Base-by-base conservation (phyloP, 2,888 invertebrate species). In the Oscheius onirici region DNA sequence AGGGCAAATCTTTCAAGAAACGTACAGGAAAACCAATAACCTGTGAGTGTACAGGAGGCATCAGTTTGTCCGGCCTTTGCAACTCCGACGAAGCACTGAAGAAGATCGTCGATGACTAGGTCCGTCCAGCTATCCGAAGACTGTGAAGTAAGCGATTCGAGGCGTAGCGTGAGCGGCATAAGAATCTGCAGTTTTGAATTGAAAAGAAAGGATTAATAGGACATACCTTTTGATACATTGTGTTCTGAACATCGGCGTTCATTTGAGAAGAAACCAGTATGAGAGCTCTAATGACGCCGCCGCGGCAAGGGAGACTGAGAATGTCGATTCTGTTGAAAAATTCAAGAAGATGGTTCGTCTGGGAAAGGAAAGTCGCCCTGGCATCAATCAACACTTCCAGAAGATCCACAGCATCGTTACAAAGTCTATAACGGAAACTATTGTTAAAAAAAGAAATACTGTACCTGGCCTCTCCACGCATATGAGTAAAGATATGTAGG, bases 261-360 rank as follows among this genome's bases (percentile, higher is more conserved):
- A 81, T 77, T 20, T 80, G 73, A 0, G 84, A 77, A 8, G 86
- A 86, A 58, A 85, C 82, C 26, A 92, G 89, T 13, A 93, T 92
- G 73, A 94, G 91, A 0, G 92, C 92, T 82, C 91, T 91, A 87
- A 92, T 92, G 26, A 94, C 88, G 63, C 92, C 92, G 69, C 92
- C 90, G 76, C 92, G 28, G 26, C 69, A 65, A 15, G 73, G 69
- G n/a, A 73, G 46, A 17, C 34, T 46, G 2, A 73, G 26, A 1
- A 76, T 24, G 46, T 76, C 76, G 28, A 73, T 44, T 17, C 26
- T 73, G 24, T 57, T 65, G n/a, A 82, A 63, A 17, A 70, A 73
- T 24, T 76, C 68, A 63, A 77, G 80, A 0, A 82, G 72, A 10
- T 76, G 73, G 5, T 76, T 58, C 2, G 76, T 73, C 0, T 75